Percentiles rank a stretch among this genome's conserved stretches.
Conservation (phyloP, 2,888 invertebrate genomes). For the Cyrtodaria siliqua region DNA sequence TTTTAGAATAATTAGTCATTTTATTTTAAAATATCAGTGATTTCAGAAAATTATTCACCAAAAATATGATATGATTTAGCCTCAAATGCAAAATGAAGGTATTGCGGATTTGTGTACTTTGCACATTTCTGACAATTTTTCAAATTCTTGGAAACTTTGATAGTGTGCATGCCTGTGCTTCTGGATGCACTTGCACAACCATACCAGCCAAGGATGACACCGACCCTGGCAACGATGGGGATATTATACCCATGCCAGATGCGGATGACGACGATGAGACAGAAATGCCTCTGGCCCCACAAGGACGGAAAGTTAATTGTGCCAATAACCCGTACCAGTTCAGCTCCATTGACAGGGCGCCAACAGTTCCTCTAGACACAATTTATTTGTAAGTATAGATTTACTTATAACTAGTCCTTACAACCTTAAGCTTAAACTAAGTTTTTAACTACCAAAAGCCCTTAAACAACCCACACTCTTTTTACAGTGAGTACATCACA, state of each 20-base stretch:
- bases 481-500: too few species aligned
- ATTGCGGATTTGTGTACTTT: conserved; percentile 56
- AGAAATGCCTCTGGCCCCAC: conserved; percentile 30
- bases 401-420: too few species aligned
- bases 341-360: conserved; percentile 48
- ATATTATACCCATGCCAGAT: background rate
- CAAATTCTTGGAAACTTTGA: conserved; percentile 25
- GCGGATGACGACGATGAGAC: conserved; percentile 34
- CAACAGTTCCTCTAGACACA: conserved; percentile 65
- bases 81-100: conserved; percentile 40
- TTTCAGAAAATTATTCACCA: too few species aligned
- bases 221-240: conserved; percentile 23
- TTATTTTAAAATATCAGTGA: too few species aligned
- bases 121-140: conserved; percentile 55
- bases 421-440: too few species aligned
- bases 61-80: background rate
- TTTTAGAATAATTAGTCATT: too few species aligned
- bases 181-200: conserved; percentile 58
- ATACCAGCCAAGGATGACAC: conserved; percentile 45
- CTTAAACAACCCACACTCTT: too few species aligned
- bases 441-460: too few species aligned
- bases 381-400: conserved; percentile 76
- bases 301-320: conserved; percentile 73
- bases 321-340: conserved; percentile 69
- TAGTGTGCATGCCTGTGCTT: conserved; percentile 34